Evolutionary conservation across 1,140 invertebrate species (phyloP).

Genomic region (Drosophila hydei): DNA sequence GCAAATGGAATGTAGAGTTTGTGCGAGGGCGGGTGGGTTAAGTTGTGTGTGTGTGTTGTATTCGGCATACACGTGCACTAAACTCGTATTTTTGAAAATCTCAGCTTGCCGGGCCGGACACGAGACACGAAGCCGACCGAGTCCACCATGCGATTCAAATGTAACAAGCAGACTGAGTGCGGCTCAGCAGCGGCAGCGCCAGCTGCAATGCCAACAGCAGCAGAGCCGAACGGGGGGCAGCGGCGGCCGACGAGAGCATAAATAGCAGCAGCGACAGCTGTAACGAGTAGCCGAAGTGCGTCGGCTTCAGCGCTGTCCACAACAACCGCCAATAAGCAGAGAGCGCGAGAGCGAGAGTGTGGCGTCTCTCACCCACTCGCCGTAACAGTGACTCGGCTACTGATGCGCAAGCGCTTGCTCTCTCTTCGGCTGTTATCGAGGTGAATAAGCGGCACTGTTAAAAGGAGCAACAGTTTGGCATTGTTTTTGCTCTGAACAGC

Average conservation of each 20-base stretch:
- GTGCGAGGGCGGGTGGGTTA: neutral
- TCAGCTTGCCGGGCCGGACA: conserved; percentile 47
- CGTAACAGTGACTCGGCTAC: conserved; percentile 13
- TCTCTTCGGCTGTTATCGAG: conserved; percentile 31
- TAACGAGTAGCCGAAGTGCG: conserved; percentile 47
- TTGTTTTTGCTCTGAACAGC: neutral
- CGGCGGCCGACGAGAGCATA: conserved; percentile 20
- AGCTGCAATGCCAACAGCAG: conserved; percentile 11
- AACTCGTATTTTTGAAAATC: conserved; percentile 54
- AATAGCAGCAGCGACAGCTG: conserved; percentile 28
- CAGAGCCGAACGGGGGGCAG: conserved; percentile 1
- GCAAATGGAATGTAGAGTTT: conserved; percentile 3
- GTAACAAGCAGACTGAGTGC: conserved; percentile 62
- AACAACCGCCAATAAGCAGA: conserved; percentile 49
- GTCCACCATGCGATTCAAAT: conserved; percentile 66
- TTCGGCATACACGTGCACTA: conserved; percentile 36
- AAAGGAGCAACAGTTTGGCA: conserved; percentile 74
- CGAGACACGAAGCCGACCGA: conserved; percentile 63
- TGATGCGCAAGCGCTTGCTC: conserved; percentile 54
- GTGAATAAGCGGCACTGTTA: conserved; percentile 27
- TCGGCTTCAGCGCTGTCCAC: conserved; percentile 20
- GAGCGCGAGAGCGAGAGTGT: conserved; percentile 12
- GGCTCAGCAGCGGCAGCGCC: conserved; percentile 39
- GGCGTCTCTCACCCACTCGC: conserved; percentile 28
- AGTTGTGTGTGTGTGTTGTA: conserved; percentile 1